Evolutionary conservation across 2,113 vertebrate genomes (phyloP), one percentile per base, ranked within the genome.

Genomic region (Sitta europaea): DNA sequence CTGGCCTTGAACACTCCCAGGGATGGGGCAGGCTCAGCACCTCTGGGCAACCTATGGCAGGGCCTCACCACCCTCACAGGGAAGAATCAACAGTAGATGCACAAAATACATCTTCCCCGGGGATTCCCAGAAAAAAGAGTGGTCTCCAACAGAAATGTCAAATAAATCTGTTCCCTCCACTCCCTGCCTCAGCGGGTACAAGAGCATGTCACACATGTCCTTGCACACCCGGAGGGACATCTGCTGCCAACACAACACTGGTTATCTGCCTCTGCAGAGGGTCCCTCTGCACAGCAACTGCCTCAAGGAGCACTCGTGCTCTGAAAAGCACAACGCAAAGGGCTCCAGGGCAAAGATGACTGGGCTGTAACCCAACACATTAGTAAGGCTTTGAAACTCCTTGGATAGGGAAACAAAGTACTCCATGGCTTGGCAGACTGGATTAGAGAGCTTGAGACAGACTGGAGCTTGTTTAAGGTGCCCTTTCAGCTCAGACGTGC

Each of bases 261-360:
- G 70, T 94, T 90, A 92, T 96, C 93, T 53, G 74, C 84, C 81
- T 53, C 54, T 3, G 6, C 94, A 97, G 93, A 95, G 84, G 29
- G 58, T 78, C 81, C 87, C 77, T 61, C 2, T 2, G 57, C 7
- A 29, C 48, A 21, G 91, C 33, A 14, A 59, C n/a, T 12, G 58
- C 61, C 77, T 53, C 66, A 8, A 82, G 89, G 77, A 91, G 54
- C 0, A 0, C 0, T 2, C 24, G 8, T 0, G 1, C 74, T 68
- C 58, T 25, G 59, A 57, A 76, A 67, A 90, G 36, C 1, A 1
- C 23, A 50, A 19, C 0, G 45, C 53, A 42, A 72, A 11, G 19
- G 24, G 86, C 92, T 58, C 33, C 1, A 0, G 66, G 88, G 68
- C 71, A 70, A 76, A 80, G 55, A 90, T 0, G 1, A 47, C 86